Evolutionary conservation across 2,113 vertebrate genomes (phyloP).

Genomic region (Stigmatopora argus): DNA sequence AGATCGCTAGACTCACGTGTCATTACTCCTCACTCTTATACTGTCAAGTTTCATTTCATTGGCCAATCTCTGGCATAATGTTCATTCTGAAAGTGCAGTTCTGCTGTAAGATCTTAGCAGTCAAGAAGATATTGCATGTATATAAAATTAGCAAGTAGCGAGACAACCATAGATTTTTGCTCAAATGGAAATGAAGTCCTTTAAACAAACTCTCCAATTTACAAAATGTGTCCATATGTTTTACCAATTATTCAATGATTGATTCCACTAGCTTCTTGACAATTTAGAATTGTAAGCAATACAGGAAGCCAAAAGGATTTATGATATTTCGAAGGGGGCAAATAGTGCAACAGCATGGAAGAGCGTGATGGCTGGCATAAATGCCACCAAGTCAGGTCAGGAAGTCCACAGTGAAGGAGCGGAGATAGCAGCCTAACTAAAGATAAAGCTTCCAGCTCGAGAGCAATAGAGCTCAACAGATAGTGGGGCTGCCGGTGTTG

Average conservation of each 20-base stretch:
- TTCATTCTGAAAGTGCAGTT: constrained; percentile 60
- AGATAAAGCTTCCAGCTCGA: constrained; percentile 52
- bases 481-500: constrained; percentile 34
- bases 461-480: constrained; percentile 54
- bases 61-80: constrained; percentile 52
- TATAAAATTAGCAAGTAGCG: constrained; percentile 30
- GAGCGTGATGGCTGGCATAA: constrained; percentile 43
- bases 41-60: constrained; percentile 70
- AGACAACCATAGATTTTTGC: constrained; percentile 44
- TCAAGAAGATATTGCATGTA: constrained; percentile 50
- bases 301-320: constrained; percentile 26
- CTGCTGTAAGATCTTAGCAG: constrained; percentile 60
- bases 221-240: constrained; percentile 6
- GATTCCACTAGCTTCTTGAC: background rate
- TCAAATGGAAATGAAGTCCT: constrained; percentile 53
- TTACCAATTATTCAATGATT: background rate
- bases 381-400: constrained; percentile 52
- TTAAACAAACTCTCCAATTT: constrained; percentile 26
- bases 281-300: constrained; percentile 14
- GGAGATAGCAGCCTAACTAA: constrained; percentile 50
- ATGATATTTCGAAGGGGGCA: constrained; percentile 31
- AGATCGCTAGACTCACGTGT: constrained; percentile 62
- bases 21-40: constrained; percentile 50
- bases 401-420: constrained; percentile 43
- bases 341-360: constrained; percentile 43